A percentile compares a stretch with the other conserved stretches of the same genome.
Conservation (phyloP, 1,140 invertebrate species). For the Drosophila mauritiana region DNA sequence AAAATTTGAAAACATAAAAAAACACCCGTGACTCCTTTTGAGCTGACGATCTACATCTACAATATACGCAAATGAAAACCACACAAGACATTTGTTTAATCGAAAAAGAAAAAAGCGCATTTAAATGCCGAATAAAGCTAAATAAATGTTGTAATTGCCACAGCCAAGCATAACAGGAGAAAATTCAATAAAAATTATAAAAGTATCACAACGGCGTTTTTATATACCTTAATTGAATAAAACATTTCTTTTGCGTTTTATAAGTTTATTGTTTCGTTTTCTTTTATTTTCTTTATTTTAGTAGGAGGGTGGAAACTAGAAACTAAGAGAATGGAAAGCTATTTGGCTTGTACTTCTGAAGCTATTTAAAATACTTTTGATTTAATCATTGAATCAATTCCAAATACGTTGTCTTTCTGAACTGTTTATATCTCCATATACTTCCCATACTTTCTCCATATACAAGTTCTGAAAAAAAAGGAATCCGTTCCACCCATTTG, state of each 20-base stretch:
- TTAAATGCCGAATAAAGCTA: slow-evolving; percentile 36
- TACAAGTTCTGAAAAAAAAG: background rate
- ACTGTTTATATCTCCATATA: background rate
- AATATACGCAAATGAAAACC: slow-evolving; percentile 12
- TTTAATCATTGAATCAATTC: background rate
- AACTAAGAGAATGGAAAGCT: background rate
- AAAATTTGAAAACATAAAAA: background rate
- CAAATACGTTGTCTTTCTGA: background rate
- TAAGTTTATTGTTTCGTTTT: background rate
- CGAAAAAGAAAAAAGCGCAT: slow-evolving; percentile 24
- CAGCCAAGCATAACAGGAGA: slow-evolving; percentile 37
- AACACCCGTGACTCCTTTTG: slow-evolving; percentile 64
- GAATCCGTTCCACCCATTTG: background rate
- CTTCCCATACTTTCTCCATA: too few relatives aligned
- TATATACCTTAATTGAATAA: background rate
- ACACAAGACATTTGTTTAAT: slow-evolving; percentile 26
- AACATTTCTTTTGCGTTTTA: background rate
- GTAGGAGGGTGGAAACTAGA: background rate
- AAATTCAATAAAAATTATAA: slow-evolving; percentile 27
- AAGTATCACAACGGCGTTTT: background rate
- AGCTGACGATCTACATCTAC: slow-evolving; percentile 35
- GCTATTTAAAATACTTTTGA: background rate
- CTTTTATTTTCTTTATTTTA: background rate
- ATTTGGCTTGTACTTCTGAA: background rate
- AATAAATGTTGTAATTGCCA: slow-evolving; percentile 73